phyloP scores from a whole-genome alignment of 2,797 vertebrate genomes.

The Premnoplex brunnescens region DNA sequence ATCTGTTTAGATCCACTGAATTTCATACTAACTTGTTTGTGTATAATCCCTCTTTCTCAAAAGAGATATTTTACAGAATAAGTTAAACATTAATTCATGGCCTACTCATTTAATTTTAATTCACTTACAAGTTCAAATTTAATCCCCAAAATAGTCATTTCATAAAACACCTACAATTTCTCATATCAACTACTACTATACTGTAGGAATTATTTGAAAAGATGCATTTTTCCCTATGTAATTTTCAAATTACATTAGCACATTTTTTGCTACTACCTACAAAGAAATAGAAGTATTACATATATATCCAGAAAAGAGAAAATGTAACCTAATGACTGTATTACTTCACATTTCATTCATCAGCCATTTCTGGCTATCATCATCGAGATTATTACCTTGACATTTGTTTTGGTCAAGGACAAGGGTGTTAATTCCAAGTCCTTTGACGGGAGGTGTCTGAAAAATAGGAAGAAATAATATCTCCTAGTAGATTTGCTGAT shows the following conservation, averaged over 20 bases:
- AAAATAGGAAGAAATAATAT: not conserved
- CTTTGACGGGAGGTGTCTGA: not conserved
- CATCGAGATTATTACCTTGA: not conserved
- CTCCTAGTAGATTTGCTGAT: not conserved
- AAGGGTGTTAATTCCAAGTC: not conserved
- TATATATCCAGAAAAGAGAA: not conserved
- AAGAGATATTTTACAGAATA: constrained; percentile 32
- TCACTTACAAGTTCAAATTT: constrained; percentile 13
- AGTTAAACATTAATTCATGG: constrained; percentile 12
- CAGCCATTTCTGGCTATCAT: not conserved
- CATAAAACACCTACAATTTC: not conserved
- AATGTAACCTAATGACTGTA: not conserved
- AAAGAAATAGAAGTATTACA: not conserved
- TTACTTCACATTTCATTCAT: not conserved
- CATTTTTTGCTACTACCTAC: not conserved
- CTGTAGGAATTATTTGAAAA: not conserved
- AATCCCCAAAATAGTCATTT: constrained; percentile 25
- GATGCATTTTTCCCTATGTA: not conserved
- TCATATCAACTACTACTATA: not conserved
- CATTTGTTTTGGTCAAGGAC: not conserved
- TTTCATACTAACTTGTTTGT: constrained; percentile 6
- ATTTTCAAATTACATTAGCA: not conserved
- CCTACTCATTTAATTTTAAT: constrained; percentile 14
- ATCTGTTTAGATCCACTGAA: constrained; percentile 27
- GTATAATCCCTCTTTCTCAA: not conserved